A percentile compares a stretch with the other conserved stretches of the same genome.
Conservation (phyloP, 2,113 vertebrate genomes). For the Podiceps cristatus region DNA sequence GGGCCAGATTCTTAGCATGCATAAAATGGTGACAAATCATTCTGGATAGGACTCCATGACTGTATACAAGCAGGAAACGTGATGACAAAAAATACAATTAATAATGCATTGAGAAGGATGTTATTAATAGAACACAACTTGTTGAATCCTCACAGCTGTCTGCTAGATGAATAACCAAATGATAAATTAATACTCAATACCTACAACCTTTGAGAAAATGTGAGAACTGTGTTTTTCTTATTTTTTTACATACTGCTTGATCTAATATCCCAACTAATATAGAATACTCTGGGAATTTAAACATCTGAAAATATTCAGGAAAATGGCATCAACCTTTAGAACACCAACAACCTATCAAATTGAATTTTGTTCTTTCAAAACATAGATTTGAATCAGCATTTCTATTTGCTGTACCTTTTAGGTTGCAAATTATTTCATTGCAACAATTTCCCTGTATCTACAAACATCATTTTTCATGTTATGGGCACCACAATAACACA, state of each 20-base stretch:
- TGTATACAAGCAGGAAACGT: not conserved
- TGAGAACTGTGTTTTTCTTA: not conserved
- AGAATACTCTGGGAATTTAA: not conserved
- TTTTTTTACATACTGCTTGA: not conserved
- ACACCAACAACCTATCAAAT: not conserved
- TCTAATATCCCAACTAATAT: not conserved
- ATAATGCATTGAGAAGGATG: not conserved
- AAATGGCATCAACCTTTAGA: not conserved
- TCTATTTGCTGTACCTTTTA: not conserved
- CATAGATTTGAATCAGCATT: not conserved
- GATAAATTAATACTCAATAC: not conserved
- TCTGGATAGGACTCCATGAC: not conserved
- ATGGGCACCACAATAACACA: not conserved
- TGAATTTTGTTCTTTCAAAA: not conserved
- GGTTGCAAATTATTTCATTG: not conserved
- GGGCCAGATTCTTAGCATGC: not conserved
- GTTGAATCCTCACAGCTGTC: not conserved
- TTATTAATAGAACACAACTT: not conserved
- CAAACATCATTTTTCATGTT: not conserved
- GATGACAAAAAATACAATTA: not conserved
- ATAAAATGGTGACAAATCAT: not conserved
- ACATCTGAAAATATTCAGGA: not conserved
- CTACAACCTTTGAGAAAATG: not conserved
- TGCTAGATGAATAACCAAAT: not conserved
- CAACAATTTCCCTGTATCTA: not conserved